Base-by-base conservation (phyloP, 2,888 invertebrate genomes). In the Ceraclea dissimilis region DNA sequence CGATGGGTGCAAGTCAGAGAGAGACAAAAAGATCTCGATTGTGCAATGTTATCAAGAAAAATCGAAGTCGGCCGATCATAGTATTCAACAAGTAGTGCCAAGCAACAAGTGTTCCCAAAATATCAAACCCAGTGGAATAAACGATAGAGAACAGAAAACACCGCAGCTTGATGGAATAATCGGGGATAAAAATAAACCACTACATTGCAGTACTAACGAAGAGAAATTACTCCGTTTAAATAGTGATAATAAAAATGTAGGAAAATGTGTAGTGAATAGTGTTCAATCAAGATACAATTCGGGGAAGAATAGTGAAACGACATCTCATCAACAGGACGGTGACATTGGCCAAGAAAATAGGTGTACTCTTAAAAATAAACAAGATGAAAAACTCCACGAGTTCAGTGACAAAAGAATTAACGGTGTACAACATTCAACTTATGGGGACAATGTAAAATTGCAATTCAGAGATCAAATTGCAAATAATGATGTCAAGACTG, bases 401-500 rank as follows among this genome's bases (percentile, higher is more conserved):
- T 39, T 16, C 39, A 16, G n/a, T 39, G 39, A 39, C 39, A 39
- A 13, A 13, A 39, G 39, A 16, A 39, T 39, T n/a, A 39, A 39
- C 13, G 39, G 39, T 16, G 16, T 39, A 13, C 39, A 39, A 39
- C 4, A 17, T 4, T 19, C 6, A 8, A 4, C 46, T 19, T 19
- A 19, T 13, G 20, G 46, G 13, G 26, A n/a, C 26, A 17, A 20
- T 17, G 2, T 5, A 22, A 16, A 2, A n/a, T 4, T 13, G 4
- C 16, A 8, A 21, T 26, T 49, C 2, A 49, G 19, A 26, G 26
- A 49, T n/a, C 6, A 21, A 10, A 8, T 11, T 26, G 26, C 6
- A 1, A 56, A 54, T 43, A 57, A 58, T 31, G 51, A 54, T 17
- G 49, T 56, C 1, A 55, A 54, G 33, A 55, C 57, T 11, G 59